These are phyloP conservation scores for Acanthisitta chloris DNA, from an alignment of 2,113 vertebrate genomes.

Conservation along the genomic window DNA sequence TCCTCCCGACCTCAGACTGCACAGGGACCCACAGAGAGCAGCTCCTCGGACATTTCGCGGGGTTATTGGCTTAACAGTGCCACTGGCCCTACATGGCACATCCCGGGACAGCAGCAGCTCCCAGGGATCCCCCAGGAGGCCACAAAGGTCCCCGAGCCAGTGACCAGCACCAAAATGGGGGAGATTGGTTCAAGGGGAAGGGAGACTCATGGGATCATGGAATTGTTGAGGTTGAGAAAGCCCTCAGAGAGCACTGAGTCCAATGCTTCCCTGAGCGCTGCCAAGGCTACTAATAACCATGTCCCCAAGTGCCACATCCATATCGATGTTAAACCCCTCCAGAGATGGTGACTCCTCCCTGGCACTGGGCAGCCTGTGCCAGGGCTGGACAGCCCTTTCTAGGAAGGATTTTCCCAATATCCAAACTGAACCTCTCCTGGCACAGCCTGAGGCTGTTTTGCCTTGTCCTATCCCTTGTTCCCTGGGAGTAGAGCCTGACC, in stretches of 20 bases:
- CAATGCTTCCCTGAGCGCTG: too few relatives aligned
- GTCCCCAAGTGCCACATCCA: background rate
- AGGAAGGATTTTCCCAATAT: background rate
- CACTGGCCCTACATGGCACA: too few relatives aligned
- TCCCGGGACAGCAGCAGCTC: too few relatives aligned
- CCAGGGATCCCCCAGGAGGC: too few relatives aligned
- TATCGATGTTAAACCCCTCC: background rate
- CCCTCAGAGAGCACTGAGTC: background rate
- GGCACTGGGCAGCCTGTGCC: background rate
- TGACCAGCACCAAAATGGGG: too few relatives aligned
- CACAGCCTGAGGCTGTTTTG: background rate
- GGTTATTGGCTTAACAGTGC: background rate
- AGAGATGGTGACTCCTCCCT: accelerated
- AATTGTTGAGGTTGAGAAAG: background rate
- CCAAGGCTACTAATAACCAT: accelerated
- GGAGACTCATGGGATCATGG: background rate
- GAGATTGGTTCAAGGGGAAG: too few relatives aligned
- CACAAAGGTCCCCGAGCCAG: too few relatives aligned
- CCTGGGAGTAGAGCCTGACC: background rate
- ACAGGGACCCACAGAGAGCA: background rate
- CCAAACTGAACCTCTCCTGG: background rate
- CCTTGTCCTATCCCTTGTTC: background rate
- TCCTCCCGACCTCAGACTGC: accelerated
- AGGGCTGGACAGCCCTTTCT: background rate
- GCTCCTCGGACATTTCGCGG: too few relatives aligned